phyloP scores from a whole-genome alignment of 2,797 vertebrate species.

The Pogonophryne albipinna region DNA sequence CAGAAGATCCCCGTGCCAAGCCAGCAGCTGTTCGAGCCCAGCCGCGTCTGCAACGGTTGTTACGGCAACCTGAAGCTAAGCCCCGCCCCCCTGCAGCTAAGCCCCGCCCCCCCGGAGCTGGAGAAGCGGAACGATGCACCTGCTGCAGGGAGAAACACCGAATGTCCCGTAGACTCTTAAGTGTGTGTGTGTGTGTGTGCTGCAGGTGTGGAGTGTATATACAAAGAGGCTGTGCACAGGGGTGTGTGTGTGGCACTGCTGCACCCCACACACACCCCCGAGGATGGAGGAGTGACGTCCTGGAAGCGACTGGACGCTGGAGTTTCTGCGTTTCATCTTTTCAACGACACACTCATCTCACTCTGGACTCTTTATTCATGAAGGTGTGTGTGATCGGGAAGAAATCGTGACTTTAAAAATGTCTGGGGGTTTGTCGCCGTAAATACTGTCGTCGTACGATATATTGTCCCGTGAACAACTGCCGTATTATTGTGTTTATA shows the following conservation, averaged over 20 bases:
- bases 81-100: slow-evolving; percentile 86
- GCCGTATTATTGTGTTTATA: no score
- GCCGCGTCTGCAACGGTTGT: slow-evolving; percentile 94
- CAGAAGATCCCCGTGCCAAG: slow-evolving; percentile 99
- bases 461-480: no score
- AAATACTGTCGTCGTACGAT: no score
- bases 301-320: slow-evolving; percentile 47
- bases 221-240: slow-evolving; percentile 36
- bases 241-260: slow-evolving; percentile 1
- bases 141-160: slow-evolving; percentile 29
- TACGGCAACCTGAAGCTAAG: slow-evolving; percentile 91
- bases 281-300: slow-evolving; percentile 51
- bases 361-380: slow-evolving; percentile 10
- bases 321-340: no score
- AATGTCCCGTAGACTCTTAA: background rate
- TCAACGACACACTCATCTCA: slow-evolving; percentile 40
- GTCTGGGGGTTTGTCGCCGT: background rate
- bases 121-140: slow-evolving; percentile 78
- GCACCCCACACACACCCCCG: background rate
- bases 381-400: background rate
- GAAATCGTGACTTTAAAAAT: background rate
- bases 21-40: slow-evolving; percentile 98
- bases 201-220: slow-evolving; percentile 60
- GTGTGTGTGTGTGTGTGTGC: slow-evolving; percentile 35
- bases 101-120: slow-evolving; percentile 60